Percentiles rank a stretch among this genome's conserved stretches.
Conservation (phyloP, 23 tunicate genomes). For the Ciona savignyi region DNA sequence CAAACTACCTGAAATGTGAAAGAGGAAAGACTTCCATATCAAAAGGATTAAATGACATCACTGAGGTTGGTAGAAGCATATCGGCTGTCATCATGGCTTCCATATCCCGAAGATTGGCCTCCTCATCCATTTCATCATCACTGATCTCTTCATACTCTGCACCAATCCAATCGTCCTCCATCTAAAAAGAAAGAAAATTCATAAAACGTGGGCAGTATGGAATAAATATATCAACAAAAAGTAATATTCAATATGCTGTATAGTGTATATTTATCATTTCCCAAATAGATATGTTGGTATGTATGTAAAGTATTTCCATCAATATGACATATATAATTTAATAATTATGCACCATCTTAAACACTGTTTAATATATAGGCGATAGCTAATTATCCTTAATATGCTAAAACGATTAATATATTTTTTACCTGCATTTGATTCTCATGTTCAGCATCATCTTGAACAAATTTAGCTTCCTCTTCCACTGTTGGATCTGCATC, state of each 20-base stretch:
- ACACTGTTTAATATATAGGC: too few species aligned
- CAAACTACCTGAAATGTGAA: constrained; percentile 26
- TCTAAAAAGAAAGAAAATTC: too few species aligned
- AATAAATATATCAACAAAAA: too few species aligned
- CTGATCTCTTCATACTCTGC: constrained; percentile 72
- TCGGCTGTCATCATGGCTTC: constrained; percentile 73
- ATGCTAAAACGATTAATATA: too few species aligned
- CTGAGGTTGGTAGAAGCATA: constrained; percentile 36
- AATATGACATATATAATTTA: too few species aligned
- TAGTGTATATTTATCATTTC: too few species aligned
- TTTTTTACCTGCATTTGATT: constrained; percentile 1
- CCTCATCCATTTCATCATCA: constrained; percentile 38
- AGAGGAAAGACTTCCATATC: constrained; percentile 55
- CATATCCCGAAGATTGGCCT: constrained; percentile 41
- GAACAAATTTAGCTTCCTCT: neutral
- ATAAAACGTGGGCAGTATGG: neutral
- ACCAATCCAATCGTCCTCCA: constrained; percentile 53
- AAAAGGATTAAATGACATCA: constrained; percentile 75
- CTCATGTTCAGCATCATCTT: neutral
- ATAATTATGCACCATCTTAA: too few species aligned
- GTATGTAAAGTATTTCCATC: too few species aligned
- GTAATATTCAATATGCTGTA: too few species aligned
- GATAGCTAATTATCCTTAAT: too few species aligned
- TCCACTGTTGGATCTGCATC: neutral
- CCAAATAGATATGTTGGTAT: too few species aligned